These are phyloP conservation scores for Diachasmimorpha longicaudata DNA, from an alignment of 1,140 invertebrate genomes.

Conservation along the genomic window DNA sequence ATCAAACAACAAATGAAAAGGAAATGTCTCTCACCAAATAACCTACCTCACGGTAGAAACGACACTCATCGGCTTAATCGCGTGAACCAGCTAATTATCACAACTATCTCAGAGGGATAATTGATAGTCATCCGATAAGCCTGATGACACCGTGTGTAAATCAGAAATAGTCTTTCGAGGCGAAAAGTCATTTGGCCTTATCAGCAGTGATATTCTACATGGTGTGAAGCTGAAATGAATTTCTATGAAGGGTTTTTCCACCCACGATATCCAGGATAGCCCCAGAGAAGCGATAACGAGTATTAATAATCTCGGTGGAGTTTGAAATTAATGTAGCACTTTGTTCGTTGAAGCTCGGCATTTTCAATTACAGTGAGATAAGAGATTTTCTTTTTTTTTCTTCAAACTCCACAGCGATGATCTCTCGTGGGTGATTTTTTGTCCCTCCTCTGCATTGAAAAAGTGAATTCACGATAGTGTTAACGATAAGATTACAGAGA, in stretches of 20 bases:
- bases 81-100: slow-evolving; percentile 46
- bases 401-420: not conserved
- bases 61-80: slow-evolving; percentile 23
- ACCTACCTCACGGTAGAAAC: not conserved
- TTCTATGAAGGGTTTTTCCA: slow-evolving; percentile 36
- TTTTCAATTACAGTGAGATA: slow-evolving; percentile 3
- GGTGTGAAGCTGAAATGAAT: slow-evolving; percentile 35
- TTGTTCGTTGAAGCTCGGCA: slow-evolving; percentile 33
- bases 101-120: slow-evolving; percentile 27
- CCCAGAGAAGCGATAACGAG: slow-evolving; percentile 34
- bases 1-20: not conserved
- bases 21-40: slow-evolving; percentile 19
- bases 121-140: slow-evolving; percentile 43
- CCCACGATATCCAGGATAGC: not conserved
- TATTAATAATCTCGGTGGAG: slow-evolving; percentile 40
- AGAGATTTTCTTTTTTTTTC: not conserved
- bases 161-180: slow-evolving; percentile 36
- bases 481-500: not conserved
- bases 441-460: not conserved
- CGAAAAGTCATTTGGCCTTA: slow-evolving; percentile 35
- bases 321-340: slow-evolving; percentile 40
- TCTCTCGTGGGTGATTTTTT: not conserved
- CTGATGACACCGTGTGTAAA: slow-evolving; percentile 35
- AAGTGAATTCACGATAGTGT: not conserved
- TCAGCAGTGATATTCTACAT: slow-evolving; percentile 24